Evolutionary conservation across 2,888 invertebrate genomes (phyloP), one percentile per base, ranked within the genome.

Genomic region (Meandrusa payeni): DNA sequence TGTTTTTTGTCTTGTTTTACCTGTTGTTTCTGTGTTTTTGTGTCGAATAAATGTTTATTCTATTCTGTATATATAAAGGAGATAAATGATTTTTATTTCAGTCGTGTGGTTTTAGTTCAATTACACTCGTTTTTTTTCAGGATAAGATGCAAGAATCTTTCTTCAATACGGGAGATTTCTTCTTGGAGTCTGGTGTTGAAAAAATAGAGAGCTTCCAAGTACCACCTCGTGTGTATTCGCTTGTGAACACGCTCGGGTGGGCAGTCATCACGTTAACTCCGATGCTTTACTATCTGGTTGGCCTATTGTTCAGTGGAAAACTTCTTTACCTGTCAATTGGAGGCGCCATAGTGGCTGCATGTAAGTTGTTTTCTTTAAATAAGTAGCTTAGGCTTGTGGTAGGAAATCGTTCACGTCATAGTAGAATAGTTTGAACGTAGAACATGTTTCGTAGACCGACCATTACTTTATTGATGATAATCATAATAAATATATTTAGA

Each of bases 101-200:
- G n/a, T n/a, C n/a, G n/a, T n/a, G n/a, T n/a, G n/a, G n/a, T n/a
- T n/a, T n/a, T n/a, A n/a, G n/a, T n/a, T n/a, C n/a, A n/a, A n/a
- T n/a, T n/a, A n/a, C n/a, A n/a, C n/a, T n/a, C n/a, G n/a, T 19
- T 32, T 26, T 47, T 44, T 78, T 77, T 5, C 73, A 93, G 93
- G 94, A 94, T 69, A 90, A 90, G 73, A 87, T 94, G 89, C 89
- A 91, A 59, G 93, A 93, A 10, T 94, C 94, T 47, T 94, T 93
- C 66, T 54, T 90, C 9, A 89, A 91, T 62, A 93, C 93, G 1
- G 95, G 95, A 6, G 93, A 94, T 71, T 96, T 94, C 75, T 95
- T 95, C 72, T 79, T 89, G 36, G 91, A 92, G 28, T 94, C 94
- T 2, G 95, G 94, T 2, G 89, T 94, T 3, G 86, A 90, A 52